These are phyloP conservation scores for Hipposideros armiger DNA, from an alignment of 2,113 vertebrate species.

Conservation along the genomic window DNA sequence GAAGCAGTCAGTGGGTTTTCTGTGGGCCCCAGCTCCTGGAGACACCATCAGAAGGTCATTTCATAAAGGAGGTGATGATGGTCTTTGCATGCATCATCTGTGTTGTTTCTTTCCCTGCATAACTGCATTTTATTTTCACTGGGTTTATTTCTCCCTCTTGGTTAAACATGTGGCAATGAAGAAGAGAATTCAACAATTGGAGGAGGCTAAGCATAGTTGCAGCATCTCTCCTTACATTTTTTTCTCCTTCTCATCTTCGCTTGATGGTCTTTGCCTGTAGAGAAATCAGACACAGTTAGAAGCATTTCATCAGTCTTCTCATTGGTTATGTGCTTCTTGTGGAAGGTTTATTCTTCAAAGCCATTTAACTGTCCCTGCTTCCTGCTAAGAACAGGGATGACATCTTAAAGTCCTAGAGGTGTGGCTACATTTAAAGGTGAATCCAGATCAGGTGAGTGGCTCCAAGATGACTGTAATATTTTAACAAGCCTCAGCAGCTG, in stretches of 20 bases:
- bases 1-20: not conserved
- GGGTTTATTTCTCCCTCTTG: not conserved
- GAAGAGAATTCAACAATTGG: not conserved
- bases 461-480: slow-evolving; percentile 39
- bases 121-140: not conserved
- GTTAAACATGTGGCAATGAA: not conserved
- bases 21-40: not conserved
- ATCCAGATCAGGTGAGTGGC: slow-evolving; percentile 22
- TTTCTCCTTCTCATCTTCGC: not conserved
- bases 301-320: slow-evolving; percentile 5
- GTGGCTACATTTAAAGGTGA: slow-evolving; percentile 42
- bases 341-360: not conserved
- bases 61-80: not conserved
- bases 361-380: not conserved
- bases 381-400: not conserved
- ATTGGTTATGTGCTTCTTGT: not conserved
- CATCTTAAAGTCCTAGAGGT: not conserved
- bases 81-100: not conserved
- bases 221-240: not conserved
- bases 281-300: not conserved
- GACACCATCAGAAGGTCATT: not conserved
- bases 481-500: slow-evolving; percentile 56
- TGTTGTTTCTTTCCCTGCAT: not conserved
- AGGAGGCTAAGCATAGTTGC: not conserved
- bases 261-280: not conserved